Base-by-base conservation (phyloP, 2,888 invertebrate genomes). In the Pegoplata infirma region DNA sequence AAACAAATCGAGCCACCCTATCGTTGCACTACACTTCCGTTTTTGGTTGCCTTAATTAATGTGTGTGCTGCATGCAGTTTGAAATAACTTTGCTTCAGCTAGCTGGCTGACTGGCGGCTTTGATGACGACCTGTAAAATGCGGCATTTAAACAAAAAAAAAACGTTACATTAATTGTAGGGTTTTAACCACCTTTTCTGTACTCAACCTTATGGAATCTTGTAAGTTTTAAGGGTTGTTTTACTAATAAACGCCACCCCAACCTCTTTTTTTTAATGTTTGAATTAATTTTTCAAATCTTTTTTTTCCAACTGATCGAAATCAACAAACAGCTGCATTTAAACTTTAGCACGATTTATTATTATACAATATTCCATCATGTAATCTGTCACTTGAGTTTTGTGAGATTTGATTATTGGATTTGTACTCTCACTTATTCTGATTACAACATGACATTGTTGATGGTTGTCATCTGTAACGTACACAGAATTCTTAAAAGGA, bases 321-420 rank as follows among this genome's bases (percentile, higher is more conserved):
- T 64, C 23, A 17, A 36, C 46, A 68, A n/a, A 56, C 78, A 74
- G 74, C 78, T 74, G 47, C 25, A 36, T 59, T 55, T 25, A 40
- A 36, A 21, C 16, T 61, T 59, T n/a, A 28, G 21, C 61, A 55
- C 23, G 64, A 68, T 64, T 73, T 68, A 63, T 21, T n/a, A n/a
- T n/a, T n/a, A n/a, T n/a, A n/a, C n/a, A 21, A 10, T 19, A 19
- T n/a, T 25, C 7, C 58, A 44, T 71, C 46, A 61, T 76, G 71
- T 76, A 71, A 78, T 66, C 47, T 74, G 53, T 67, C 55, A 63
- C 44, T 71, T 71, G 17, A 44, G 51, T 71, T 74, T 40, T 16
- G n/a, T n/a, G n/a, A 56, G 59, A 74, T 74, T 75, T 67, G 46
- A 74, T 74, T 61, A 71, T 19, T 53, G 53, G 44, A 55, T 64